Evolutionary conservation across 2,888 invertebrate genomes (phyloP), one percentile per base, ranked within the genome.

Genomic region (Eledone cirrhosa): DNA sequence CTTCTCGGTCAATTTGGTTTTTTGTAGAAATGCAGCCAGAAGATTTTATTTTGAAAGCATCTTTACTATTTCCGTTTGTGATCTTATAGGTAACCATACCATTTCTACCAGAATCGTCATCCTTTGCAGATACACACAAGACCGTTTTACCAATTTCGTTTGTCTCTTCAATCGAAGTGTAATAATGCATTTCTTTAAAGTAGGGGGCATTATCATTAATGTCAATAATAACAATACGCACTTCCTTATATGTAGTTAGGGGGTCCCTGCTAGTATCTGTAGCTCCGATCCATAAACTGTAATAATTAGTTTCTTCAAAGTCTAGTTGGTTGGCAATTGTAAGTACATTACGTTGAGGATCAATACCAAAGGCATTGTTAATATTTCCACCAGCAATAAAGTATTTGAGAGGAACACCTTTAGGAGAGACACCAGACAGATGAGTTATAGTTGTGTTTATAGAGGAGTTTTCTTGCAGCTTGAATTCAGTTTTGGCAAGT

Each of bases 341-440:
- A 19, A 88, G 82, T 8, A 80, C 79, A 19, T 88, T 88, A 16
- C 82, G 81, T 19, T 77, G 78, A 2, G 80, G 67, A n/a, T 84
- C 84, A 48, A 88, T 84, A 41, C 81, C 80, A 69, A 88, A 87
- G 0, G 85, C 85, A 19, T 96, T 95, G 0, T 95, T 96, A 4
- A 96, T 93, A 89, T 97, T 98, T 7, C 98, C 98, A n/a, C 97
- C 98, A 16, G 96, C 97, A 82, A 98, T 95, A 47, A 94, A 94
- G 88, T 95, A 98, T 81, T 80, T 81, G 24, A 89, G 78, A 22
- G 76, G 77, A 1, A 81, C 79, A 47, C 82, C 82, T 74, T 79
- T 82, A 0, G 82, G 93, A 92, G 80, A 96, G 0, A 96, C 95
- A 7, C 97, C 97, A 78, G 93, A 93, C 13, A 97, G 94, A 0